Evolutionary conservation across 2,888 invertebrate species (phyloP).

Genomic region (Mechanitis mazaeus): DNA sequence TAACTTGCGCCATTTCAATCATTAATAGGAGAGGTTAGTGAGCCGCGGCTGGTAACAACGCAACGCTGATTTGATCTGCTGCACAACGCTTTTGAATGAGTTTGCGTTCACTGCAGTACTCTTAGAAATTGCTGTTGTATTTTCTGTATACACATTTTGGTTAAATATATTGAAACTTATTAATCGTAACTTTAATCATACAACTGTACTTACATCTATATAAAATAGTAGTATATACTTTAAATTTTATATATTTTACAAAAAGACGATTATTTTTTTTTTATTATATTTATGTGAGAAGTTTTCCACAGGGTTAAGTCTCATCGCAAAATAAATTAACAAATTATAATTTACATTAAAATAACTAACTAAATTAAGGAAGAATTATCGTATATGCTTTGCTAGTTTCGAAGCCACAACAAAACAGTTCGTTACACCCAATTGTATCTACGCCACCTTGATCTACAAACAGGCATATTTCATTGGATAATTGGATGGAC

Average conservation of each 20-base stretch:
- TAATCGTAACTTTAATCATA: too few species aligned
- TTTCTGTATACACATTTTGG: background rate
- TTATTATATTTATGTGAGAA: too few species aligned
- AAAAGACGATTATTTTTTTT: too few species aligned
- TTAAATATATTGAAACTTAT: too few species aligned
- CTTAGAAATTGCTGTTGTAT: background rate
- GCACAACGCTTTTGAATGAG: slow-evolving; percentile 20
- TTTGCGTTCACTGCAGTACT: slow-evolving; percentile 12
- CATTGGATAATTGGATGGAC: slow-evolving; percentile 14
- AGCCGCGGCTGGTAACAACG: slow-evolving; percentile 28
- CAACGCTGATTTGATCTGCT: slow-evolving; percentile 25
- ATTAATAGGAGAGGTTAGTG: slow-evolving; percentile 20
- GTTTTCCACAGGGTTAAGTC: too few species aligned
- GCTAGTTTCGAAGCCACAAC: slow-evolving; percentile 36
- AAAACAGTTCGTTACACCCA: slow-evolving; percentile 62
- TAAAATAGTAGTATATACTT: too few species aligned
- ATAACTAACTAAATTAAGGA: too few species aligned
- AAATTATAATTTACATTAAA: too few species aligned
- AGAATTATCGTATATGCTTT: slow-evolving; percentile 24
- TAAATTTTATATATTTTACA: too few species aligned
- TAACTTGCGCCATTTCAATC: slow-evolving; percentile 6
- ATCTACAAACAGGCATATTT: slow-evolving; percentile 16
- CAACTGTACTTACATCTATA: too few species aligned
- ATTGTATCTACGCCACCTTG: slow-evolving; percentile 44
- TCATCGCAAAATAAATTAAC: too few species aligned